Percentiles rank a stretch among this genome's conserved stretches.
Evolutionary conservation across 2,797 vertebrate species (phyloP).

Genomic region (Alectoris magna): DNA sequence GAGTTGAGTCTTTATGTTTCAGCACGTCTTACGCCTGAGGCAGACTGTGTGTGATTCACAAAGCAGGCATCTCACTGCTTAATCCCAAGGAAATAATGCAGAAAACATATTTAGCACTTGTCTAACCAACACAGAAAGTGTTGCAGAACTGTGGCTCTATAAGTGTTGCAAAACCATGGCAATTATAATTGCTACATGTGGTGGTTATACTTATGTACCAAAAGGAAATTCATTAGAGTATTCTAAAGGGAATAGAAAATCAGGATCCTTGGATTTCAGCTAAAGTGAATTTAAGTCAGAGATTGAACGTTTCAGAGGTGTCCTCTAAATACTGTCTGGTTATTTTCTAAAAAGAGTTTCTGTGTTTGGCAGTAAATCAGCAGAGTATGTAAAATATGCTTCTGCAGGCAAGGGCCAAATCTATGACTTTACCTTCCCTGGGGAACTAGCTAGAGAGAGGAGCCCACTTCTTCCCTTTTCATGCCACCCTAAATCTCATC

Average conservation of each 20-base stretch:
- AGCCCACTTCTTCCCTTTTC: background rate
- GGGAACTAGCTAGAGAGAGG: background rate
- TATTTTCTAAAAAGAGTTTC: background rate
- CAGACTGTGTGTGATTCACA: too few relatives aligned
- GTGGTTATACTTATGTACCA: background rate
- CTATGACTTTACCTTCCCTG: background rate
- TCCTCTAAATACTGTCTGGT: background rate
- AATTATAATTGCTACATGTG: rapidly evolving
- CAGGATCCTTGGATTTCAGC: background rate
- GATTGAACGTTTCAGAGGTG: background rate
- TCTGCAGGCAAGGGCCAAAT: background rate
- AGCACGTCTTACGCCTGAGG: background rate
- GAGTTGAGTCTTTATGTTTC: background rate
- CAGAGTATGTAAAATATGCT: background rate
- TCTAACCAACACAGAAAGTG: rapidly evolving
- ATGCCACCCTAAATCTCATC: background rate
- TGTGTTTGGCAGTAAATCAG: background rate
- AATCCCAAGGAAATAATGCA: background rate
- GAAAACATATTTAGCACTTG: rapidly evolving
- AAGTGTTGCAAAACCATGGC: background rate
- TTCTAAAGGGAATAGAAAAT: background rate
- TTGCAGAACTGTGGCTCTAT: background rate
- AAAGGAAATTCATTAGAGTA: background rate
- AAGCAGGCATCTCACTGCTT: background rate
- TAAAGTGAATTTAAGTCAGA: background rate